Base-by-base conservation (phyloP, 2,113 vertebrate species). In the Guaruba guarouba region DNA sequence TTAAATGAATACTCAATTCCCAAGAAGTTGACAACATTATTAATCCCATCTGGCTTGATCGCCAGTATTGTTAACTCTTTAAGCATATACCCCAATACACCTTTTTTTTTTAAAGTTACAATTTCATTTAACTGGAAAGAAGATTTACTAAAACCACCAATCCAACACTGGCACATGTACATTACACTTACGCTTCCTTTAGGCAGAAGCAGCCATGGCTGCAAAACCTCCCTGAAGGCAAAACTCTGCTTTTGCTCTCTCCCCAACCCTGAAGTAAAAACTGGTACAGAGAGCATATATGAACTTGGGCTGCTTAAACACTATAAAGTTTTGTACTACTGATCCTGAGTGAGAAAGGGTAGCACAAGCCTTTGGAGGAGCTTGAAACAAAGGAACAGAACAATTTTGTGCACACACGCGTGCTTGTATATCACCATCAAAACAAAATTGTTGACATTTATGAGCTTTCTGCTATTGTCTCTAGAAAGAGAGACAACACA, bases 371-470 rank as follows among this genome's bases (percentile, higher is more conserved):
- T 44, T 57, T 0, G 0, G 43, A 82, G 39, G 29, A 79, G 12
- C 22, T 35, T 67, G 33, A 68, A 84, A 84, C 57, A 91, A 89
- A 70, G 39, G 20, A 70, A 78, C 3, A 49, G 33, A 75, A 68
- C 2, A 55, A 52, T 55, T 75, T 7, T 14, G 48, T 17, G 19
- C 20, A 20, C 22, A 41, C 7, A 16, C 0, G 1, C 0, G 1
- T 44, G 24, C 33, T 33, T 46, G 28, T 9, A 39, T 61, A 19
- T 24, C 44, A 82, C 20, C 31, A 48, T 33, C 39, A 59, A 54
- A 81, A 62, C 11, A 43, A 54, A 79, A 44, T 6, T 39, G 13
- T 51, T 1, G 5, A 33, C 15, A 52, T 84, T 87, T 43, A 20
- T 0, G 0, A 79, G 33, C 29, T 73, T 93, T 91, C 66, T 78